Evolutionary conservation across 2,888 invertebrate species (phyloP), one percentile per base, ranked within the genome.

Genomic region (Nebria brevicollis): DNA sequence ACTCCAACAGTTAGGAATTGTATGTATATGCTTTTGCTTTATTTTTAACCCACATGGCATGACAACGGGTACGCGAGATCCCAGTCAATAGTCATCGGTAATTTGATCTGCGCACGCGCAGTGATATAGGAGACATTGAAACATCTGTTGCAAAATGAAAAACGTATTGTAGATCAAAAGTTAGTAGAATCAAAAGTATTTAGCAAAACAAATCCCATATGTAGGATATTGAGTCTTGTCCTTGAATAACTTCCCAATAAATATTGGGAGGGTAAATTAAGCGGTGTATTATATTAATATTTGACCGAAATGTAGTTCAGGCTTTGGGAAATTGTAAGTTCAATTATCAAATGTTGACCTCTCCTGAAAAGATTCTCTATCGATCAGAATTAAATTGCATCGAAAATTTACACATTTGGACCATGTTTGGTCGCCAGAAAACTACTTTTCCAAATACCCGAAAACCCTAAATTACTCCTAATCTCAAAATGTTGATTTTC

Each of bases 41-140:
- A 54, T 54, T 54, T 54, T 54, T 54, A 54, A 3, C 54, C 54
- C 54, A 54, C 54, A 11, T 13, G 1, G 10, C 10, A 54, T 34
- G 54, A 54, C 54, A 54, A 13, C 54, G 54, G 54, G 54, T 54
- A 54, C 54, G 54, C 54, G 54, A 20, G 78, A 78, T 78, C 78
- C 42, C 26, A 74, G 78, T 78, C 78, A 66, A 78, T 78, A 78
- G 66, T 74, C 75, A 80, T 80, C 75, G 75, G 70, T 80, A 80
- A 75, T 54, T 8, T 54, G 54, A 75, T 65, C 72, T 13, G 72
- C 64, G 20, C 80, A 75, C 75, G 80, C 80, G 80, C 72, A 64
- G 1, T 20, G n/a, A 8, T 25, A 72, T 68, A 13, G 54, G 54
- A 7, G 54, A 54, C 13, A n/a, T n/a, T 7, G 54, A 54, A 54